phyloP scores from a whole-genome alignment of 2,113 vertebrate genomes.

The Pyrgilauda ruficollis region DNA sequence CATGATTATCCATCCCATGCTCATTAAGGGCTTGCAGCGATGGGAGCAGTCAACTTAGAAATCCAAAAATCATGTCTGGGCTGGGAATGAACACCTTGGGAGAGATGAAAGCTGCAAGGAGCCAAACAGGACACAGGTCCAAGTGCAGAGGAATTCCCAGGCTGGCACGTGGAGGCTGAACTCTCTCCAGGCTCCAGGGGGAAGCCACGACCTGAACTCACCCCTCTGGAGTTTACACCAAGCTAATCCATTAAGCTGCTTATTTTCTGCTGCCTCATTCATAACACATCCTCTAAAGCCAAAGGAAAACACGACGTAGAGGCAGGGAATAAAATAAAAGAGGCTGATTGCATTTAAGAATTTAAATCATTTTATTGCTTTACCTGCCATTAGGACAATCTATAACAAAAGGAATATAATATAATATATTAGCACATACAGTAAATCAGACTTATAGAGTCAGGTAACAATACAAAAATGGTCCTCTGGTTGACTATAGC shows the following conservation, averaged over 20 bases:
- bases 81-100: background rate
- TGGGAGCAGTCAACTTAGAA: background rate
- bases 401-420: conserved; percentile 93
- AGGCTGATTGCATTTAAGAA: conserved; percentile 76
- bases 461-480: conserved; percentile 90
- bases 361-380: conserved; percentile 95
- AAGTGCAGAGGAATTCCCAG: background rate
- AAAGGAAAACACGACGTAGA: background rate
- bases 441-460: conserved; percentile 87
- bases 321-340: background rate
- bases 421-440: conserved; percentile 87
- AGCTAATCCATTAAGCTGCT: background rate
- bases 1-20: fast-evolving
- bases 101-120: background rate
- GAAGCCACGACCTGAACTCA: background rate
- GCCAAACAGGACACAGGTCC: background rate
- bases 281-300: background rate
- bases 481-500: conserved; percentile 86
- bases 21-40: background rate
- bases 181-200: background rate
- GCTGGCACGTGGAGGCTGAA: background rate
- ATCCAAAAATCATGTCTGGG: background rate
- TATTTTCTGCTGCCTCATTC: background rate
- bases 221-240: background rate
- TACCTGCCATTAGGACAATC: conserved; percentile 95